Percentiles rank a stretch among this genome's conserved stretches.
These are phyloP conservation scores for Geococcyx californianus DNA, from an alignment of 2,113 vertebrate species.

Conservation along the genomic window DNA sequence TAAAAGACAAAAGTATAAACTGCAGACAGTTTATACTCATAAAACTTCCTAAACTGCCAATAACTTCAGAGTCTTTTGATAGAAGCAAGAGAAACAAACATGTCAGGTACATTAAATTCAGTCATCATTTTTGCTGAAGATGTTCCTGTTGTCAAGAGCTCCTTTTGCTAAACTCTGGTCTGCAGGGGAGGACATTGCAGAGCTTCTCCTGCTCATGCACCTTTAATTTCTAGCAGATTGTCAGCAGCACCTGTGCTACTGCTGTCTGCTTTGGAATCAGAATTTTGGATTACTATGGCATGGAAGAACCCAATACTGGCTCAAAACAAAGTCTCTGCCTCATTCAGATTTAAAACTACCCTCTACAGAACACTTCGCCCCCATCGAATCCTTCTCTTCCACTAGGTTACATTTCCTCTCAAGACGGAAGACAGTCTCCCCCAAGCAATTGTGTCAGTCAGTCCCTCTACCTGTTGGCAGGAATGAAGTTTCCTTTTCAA, in stretches of 20 bases:
- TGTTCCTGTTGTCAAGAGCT: background rate
- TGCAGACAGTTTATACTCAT: background rate
- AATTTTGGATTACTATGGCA: background rate
- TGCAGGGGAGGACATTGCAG: background rate
- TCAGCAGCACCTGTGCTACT: background rate
- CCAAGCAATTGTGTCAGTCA: background rate
- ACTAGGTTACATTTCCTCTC: background rate
- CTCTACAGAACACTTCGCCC: background rate
- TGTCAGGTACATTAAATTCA: background rate
- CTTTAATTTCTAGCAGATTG: background rate
- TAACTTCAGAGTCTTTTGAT: background rate
- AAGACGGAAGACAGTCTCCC: background rate
- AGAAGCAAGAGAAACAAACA: background rate
- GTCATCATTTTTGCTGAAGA: background rate
- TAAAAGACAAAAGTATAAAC: background rate
- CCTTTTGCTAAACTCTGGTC: background rate
- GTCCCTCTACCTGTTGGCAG: background rate
- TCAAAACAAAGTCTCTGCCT: background rate
- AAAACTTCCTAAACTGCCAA: background rate
- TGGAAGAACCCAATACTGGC: background rate
- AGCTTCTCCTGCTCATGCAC: background rate
- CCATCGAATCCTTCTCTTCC: background rate
- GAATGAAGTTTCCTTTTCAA: background rate
- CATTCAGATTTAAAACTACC: background rate
- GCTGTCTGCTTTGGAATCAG: background rate